Percentiles rank a stretch among this genome's conserved stretches.
These are phyloP conservation scores for Coenonympha glycerion DNA, from an alignment of 2,888 invertebrate species.

Conservation along the genomic window DNA sequence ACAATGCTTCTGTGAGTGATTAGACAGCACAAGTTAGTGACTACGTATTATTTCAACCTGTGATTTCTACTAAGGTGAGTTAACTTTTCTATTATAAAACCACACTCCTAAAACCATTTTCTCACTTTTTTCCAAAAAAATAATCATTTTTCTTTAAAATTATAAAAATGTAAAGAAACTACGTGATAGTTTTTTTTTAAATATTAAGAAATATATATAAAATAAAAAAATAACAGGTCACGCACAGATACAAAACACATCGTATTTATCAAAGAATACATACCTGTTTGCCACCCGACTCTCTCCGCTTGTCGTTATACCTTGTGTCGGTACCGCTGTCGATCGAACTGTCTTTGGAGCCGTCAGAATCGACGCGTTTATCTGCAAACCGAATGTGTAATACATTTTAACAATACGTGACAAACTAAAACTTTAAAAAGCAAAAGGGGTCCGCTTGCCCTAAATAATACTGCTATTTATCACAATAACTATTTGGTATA, in stretches of 20 bases:
- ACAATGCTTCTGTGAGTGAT: conserved; percentile 41
- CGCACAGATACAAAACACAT: background rate
- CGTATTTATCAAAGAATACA: conserved; percentile 5
- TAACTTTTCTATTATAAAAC: conserved; percentile 15
- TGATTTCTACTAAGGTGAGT: too few species aligned
- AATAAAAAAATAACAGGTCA: background rate
- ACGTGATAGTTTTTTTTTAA: background rate
- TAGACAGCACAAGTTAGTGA: conserved; percentile 36
- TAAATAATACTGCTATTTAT: too few species aligned
- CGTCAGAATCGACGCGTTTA: conserved; percentile 80
- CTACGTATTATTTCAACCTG: too few species aligned
- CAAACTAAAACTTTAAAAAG: background rate
- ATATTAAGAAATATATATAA: background rate
- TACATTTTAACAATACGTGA: too few species aligned
- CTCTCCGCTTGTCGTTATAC: conserved; percentile 74
- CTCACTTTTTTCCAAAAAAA: too few species aligned
- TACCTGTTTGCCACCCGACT: conserved; percentile 76
- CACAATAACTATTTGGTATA: too few species aligned
- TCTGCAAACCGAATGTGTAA: conserved; percentile 52
- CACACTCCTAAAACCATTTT: too few species aligned
- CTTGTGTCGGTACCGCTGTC: conserved; percentile 86
- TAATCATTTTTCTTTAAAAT: too few species aligned
- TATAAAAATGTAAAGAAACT: background rate
- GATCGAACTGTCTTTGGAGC: conserved; percentile 87
- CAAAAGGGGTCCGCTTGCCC: too few species aligned